phyloP scores from a whole-genome alignment of 2,113 vertebrate species.

The Alethe diademata region DNA sequence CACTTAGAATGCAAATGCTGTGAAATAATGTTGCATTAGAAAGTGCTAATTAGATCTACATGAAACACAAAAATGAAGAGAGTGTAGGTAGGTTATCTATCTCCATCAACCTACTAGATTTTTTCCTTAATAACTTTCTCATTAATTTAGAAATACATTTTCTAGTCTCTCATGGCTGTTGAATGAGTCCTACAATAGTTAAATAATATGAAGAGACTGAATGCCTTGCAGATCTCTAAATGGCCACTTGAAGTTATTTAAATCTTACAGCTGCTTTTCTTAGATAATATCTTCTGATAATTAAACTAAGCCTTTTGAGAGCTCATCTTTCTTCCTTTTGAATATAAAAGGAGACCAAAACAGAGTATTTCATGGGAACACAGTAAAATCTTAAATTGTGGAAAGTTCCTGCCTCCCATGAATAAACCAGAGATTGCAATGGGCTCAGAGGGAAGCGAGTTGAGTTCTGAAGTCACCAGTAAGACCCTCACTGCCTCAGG shows the following conservation, averaged over 20 bases:
- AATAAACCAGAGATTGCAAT: neutral
- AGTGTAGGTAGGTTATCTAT: neutral
- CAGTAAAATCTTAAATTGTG: neutral
- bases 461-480: neutral
- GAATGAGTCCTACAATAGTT: neutral
- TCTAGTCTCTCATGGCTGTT: neutral
- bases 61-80: neutral
- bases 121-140: neutral
- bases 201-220: neutral
- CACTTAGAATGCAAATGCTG: neutral
- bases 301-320: neutral
- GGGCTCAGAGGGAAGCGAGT: accelerated
- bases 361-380: neutral
- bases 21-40: neutral
- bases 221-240: neutral
- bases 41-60: neutral
- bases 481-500: neutral
- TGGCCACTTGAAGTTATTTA: constrained; percentile 7
- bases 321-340: neutral
- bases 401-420: neutral
- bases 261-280: neutral
- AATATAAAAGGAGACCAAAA: neutral
- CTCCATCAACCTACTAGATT: neutral
- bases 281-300: neutral
- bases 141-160: neutral